Base-by-base conservation (phyloP, 2,797 vertebrate species). In the Protosalanx chinensis region DNA sequence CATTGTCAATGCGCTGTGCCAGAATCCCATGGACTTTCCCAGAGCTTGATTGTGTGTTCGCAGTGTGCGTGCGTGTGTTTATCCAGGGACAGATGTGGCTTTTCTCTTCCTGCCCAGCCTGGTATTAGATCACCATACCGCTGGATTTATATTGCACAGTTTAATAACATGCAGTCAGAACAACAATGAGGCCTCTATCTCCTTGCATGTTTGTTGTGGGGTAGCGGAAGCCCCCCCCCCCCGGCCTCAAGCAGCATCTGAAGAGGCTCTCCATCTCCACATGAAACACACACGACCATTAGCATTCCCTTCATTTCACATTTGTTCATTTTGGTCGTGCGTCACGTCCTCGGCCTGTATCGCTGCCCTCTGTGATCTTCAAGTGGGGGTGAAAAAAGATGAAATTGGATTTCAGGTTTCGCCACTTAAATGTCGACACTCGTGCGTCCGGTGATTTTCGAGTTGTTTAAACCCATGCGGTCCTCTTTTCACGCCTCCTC, bases 161-260 rank as follows among this genome's bases (percentile, higher is more conserved):
- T 61, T 83, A 71, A 70, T 67, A 68, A 72, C 71, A 67, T 29
- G 41, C 53, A n/a, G 61, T 59, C 63, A 66, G 72, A 76, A 16
- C 67, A 77, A 79, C 76, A 84, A 81, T 73, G 70, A 59, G 32
- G 66, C 72, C 70, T 77, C 76, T 83, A 72, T 82, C 46, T 67
- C 61, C 71, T 37, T 30, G 70, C 56, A 58, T 71, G 60, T 71
- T 49, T 78, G 64, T 53, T 66, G 72, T 73, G 76, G 57, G 64
- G 64, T 72, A 76, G 82, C 71, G 82, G 60, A 73, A 35, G 58
- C 8, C 29, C 61, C 35, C n/a, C n/a, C n/a, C n/a, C n/a, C 71
- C 37, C 68, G 69, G 64, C 66, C 18, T 1, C 65, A 72, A 85
- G 23, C 79, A 79, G 71, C 70, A 67, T 82, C 64, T 76, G 70